Evolutionary conservation across 2,797 vertebrate genomes (phyloP), one percentile per base, ranked within the genome.

Genomic region (Cynopterus sphinx): DNA sequence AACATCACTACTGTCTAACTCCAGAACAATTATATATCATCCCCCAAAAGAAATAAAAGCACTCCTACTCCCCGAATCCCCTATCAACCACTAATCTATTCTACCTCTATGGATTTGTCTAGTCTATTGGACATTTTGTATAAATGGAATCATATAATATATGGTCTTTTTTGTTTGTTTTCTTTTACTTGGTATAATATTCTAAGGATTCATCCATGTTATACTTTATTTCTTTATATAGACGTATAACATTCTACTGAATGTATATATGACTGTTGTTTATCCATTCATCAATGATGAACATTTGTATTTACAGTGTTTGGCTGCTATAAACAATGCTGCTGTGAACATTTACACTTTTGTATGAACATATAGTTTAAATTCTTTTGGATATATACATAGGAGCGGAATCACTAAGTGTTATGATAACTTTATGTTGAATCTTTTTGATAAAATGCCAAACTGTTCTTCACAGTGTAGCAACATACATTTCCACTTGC

Each of bases 181-280:
- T 31, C 36, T 61, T 53, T 81, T 24, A 31, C 9, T 33, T n/a
- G 51, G n/a, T 15, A 68, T 61, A 74, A 39, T 28, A 24, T 63
- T 78, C 71, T 51, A 19, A 79, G 55, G 39, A 31, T 49, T 57
- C 33, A 33, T 39, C 55, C 41, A 43, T 24, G 0, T 36, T 61
- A 24, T 68, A 51, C 9, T 87, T 84, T 28, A 71, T 85, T 86
- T n/a, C 31, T 75, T 53, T 95, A 39, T 28, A 74, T 43, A 68
- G 17, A 28, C 36, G 3, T 2, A 55, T 91, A 75, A 21, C 10
- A 31, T 82, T 86, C 57, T 10, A 28, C 59, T 61, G 26, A 77
- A 71, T n/a, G 4, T 15, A 33, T 43, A 19, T 61, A 49, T 11
- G 28, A 36, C 33, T 3, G 2, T 74, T 93, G 78, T 21, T 91